These are phyloP conservation scores for Scatophagus argus DNA, from an alignment of 2,113 vertebrate genomes.

Conservation along the genomic window DNA sequence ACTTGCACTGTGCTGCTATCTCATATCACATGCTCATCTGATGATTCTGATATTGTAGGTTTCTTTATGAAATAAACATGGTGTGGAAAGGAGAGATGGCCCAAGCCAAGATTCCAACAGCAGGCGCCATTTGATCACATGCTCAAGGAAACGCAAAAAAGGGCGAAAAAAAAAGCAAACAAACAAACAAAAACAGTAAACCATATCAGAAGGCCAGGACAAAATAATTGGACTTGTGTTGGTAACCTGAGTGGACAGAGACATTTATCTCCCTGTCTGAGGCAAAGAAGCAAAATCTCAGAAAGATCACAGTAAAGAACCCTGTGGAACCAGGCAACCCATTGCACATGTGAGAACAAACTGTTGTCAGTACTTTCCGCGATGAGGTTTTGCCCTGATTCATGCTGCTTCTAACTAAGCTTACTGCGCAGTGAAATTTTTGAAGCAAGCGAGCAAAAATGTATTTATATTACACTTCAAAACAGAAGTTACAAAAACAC, in stretches of 20 bases:
- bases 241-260: conserved; percentile 62
- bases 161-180: too few relatives aligned
- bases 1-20: conserved; percentile 52
- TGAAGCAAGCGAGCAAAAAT: not conserved
- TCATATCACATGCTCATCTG: conserved; percentile 60
- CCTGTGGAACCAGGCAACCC: conserved; percentile 25
- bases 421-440: not conserved
- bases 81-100: conserved; percentile 18
- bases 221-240: conserved; percentile 64
- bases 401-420: not conserved
- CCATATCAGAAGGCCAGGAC: conserved; percentile 39
- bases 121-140: conserved; percentile 58
- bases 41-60: conserved; percentile 67
- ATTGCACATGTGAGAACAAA: conserved; percentile 26
- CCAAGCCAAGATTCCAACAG: conserved; percentile 16
- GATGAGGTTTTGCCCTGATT: not conserved
- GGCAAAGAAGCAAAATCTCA: conserved; percentile 32
- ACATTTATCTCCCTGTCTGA: conserved; percentile 70
- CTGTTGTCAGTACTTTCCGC: conserved; percentile 10
- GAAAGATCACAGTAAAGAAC: conserved; percentile 60
- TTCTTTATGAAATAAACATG: conserved; percentile 74
- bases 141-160: conserved; percentile 33
- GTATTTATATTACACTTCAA: not conserved
- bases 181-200: conserved; percentile 61
- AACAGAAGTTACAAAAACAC: not conserved